These are phyloP conservation scores for Spinus pinus DNA, from an alignment of 2,797 vertebrate genomes.

Conservation along the genomic window DNA sequence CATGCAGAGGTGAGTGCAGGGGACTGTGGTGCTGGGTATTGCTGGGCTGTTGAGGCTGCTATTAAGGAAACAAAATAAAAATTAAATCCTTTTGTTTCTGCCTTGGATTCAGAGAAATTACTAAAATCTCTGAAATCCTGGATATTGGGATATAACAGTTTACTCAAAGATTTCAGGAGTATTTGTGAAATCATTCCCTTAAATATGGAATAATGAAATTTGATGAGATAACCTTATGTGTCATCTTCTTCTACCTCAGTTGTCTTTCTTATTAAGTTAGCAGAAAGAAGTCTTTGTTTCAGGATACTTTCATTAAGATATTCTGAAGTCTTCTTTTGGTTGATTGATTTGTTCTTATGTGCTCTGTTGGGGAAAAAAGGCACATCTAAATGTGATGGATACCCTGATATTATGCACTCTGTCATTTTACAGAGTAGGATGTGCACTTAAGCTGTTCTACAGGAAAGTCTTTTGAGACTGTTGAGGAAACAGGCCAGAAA, in stretches of 20 bases:
- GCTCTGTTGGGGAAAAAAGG: not conserved
- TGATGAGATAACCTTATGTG: not conserved
- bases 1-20: not conserved
- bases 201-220: not conserved
- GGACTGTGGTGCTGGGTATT: not conserved
- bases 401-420: not conserved
- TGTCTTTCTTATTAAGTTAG: not conserved
- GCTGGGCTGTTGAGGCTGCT: not conserved
- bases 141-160: not conserved
- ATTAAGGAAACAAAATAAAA: not conserved
- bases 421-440: not conserved
- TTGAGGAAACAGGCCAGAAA: constrained; percentile 65
- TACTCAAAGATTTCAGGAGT: not conserved
- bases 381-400: not conserved
- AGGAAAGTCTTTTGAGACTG: constrained; percentile 53
- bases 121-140: not conserved
- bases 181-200: not conserved
- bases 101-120: not conserved
- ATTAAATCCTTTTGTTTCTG: not conserved
- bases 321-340: not conserved
- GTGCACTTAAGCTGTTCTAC: constrained; percentile 55
- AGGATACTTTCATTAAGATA: not conserved
- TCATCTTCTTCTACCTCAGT: not conserved
- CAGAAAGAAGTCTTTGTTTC: not conserved
- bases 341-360: not conserved